phyloP scores from a whole-genome alignment of 30 jellyfish, hydroid and myxozoan species.

The Aurelia sp. region DNA sequence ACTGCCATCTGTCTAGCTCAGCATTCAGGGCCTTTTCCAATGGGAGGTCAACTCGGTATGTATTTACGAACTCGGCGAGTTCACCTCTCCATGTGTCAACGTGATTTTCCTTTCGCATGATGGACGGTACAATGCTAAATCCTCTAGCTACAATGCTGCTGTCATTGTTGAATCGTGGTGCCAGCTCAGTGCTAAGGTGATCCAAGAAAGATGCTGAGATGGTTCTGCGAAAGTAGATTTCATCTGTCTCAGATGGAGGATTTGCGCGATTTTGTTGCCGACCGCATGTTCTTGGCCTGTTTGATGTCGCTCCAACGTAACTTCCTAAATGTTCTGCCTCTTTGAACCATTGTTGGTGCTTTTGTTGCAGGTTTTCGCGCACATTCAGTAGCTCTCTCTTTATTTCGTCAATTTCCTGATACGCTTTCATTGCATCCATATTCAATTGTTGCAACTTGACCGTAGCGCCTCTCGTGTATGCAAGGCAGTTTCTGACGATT shows the following conservation, averaged over 20 bases:
- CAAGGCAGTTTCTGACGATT: not conserved
- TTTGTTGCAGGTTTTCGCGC: not conserved
- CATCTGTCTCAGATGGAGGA: not conserved
- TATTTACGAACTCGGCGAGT: not conserved
- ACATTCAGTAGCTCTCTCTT: not conserved
- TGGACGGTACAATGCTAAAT: not conserved
- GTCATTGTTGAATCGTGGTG: not conserved
- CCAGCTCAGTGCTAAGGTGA: not conserved
- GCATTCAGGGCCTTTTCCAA: not conserved
- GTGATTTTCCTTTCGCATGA: not conserved
- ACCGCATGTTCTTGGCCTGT: not conserved
- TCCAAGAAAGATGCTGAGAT: not conserved
- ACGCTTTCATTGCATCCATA: not conserved
- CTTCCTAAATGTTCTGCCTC: not conserved
- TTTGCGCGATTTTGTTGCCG: not conserved
- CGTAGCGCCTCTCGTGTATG: not conserved
- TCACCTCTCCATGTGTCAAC: constrained; percentile 1
- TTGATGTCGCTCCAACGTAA: not conserved
- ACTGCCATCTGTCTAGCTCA: not conserved
- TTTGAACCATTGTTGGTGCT: not conserved
- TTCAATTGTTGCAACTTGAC: not conserved
- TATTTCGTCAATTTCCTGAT: not conserved
- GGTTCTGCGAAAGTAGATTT: not conserved
- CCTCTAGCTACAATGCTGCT: not conserved
- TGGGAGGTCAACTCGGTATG: not conserved